phyloP scores from a whole-genome alignment of 1,140 invertebrate genomes.

The Sinonovacula constricta region DNA sequence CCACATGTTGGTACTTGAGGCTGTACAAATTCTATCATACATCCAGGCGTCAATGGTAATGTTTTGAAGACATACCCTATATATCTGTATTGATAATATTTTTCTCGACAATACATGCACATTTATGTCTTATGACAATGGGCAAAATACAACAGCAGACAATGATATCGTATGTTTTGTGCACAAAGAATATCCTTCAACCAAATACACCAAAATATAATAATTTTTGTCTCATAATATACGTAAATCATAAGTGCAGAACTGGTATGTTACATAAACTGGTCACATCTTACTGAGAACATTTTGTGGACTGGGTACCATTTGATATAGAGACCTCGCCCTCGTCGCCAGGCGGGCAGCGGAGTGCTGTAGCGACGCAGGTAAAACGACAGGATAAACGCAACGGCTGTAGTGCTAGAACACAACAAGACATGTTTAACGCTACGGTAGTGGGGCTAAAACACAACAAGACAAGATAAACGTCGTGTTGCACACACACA shows the following conservation, averaged over 20 bases:
- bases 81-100: too few relatives aligned
- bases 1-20: too few relatives aligned
- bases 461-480: too few relatives aligned
- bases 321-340: slow-evolving; percentile 81
- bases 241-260: slow-evolving; percentile 13
- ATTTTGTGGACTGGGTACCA: slow-evolving; percentile 87
- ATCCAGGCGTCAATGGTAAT: too few relatives aligned
- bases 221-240: slow-evolving; percentile 38
- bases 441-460: too few relatives aligned
- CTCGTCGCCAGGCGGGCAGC: slow-evolving; percentile 82
- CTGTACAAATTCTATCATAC: too few relatives aligned
- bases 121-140: neutral
- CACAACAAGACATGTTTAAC: too few relatives aligned
- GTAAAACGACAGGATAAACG: slow-evolving; percentile 84
- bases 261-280: slow-evolving; percentile 29
- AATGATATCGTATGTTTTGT: too few relatives aligned
- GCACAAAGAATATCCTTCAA: neutral
- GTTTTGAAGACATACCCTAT: too few relatives aligned
- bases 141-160: too few relatives aligned
- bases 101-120: slow-evolving; percentile 60
- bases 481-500: too few relatives aligned
- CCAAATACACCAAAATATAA: too few relatives aligned
- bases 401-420: slow-evolving; percentile 41
- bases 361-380: slow-evolving; percentile 85
- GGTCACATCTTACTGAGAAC: slow-evolving; percentile 84